Percentiles rank a stretch among this genome's conserved stretches.
These are phyloP conservation scores for Mercenaria mercenaria DNA, from an alignment of 1,140 invertebrate species.

Conservation along the genomic window DNA sequence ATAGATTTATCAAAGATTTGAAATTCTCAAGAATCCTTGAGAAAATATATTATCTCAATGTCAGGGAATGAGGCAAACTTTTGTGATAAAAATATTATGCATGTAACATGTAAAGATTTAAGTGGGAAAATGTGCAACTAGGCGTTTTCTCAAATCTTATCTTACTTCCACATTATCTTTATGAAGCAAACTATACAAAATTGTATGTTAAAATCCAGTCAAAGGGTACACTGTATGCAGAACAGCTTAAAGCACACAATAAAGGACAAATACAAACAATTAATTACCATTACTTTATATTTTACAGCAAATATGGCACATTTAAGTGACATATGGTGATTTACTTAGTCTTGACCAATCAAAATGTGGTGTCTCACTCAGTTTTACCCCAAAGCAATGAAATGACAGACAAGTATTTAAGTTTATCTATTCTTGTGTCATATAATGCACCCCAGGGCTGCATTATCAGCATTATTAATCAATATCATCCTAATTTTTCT, in stretches of 20 bases:
- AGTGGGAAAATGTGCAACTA: no score
- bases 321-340: not conserved
- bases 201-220: no score
- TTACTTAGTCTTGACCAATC: not conserved
- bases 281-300: not conserved
- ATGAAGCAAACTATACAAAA: no score
- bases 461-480: not conserved
- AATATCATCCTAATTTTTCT: not conserved
- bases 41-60: not conserved
- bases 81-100: not conserved
- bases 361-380: not conserved
- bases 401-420: not conserved
- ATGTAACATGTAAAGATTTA: not conserved
- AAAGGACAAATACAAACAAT: not conserved
- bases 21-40: conserved; percentile 23
- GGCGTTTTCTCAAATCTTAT: no score
- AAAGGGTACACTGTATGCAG: no score
- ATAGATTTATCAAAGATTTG: conserved; percentile 43
- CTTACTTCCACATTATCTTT: no score
- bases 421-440: not conserved
- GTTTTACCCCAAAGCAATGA: not conserved
- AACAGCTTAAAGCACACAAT: no score
- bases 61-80: not conserved
- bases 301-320: not conserved
- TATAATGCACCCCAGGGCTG: not conserved